Evolutionary conservation across 2,113 vertebrate species (phyloP), one percentile per base, ranked within the genome.

Genomic region (Lucifuga dentata): DNA sequence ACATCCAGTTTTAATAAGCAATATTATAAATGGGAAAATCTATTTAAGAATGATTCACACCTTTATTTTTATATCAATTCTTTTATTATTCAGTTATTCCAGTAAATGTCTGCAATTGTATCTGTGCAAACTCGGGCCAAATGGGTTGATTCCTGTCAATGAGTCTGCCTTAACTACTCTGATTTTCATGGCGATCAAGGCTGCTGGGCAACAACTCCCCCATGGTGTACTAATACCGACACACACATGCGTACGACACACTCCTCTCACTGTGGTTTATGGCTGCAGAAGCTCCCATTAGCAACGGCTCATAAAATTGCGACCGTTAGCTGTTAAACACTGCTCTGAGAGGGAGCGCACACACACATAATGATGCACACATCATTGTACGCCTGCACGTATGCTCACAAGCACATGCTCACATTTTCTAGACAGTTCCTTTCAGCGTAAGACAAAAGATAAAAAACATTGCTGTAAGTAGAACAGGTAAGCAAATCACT

Each of bases 241-340:
- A 35, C 32, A 38, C 61, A 19, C 23, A 48, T 33, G 44, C 66
- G 7, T 5, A 48, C 74, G 59, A 66, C 75, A 38, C 60, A 39
- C 46, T 78, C 26, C 29, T 63, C 6, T 17, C 69, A 45, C 16
- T 67, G 68, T 72, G 79, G 39, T 89, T 89, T 89, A 90, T 83
- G 75, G 61, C 71, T 60, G 76, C 78, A 68, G 82, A 83, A 75
- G 83, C 78, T 76, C 78, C 72, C 80, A 88, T 92, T 91, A 89
- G 81, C 62, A 46, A 80, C 70, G 43, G 83, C 78, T 90, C 91
- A 89, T 91, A 85, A 90, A 90, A 64, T 65, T 58, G 63, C 58
- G 17, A 73, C 62, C 74, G 59, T 67, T 32, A 48, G 60, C 71
- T 86, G 83, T 89, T 85, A 85, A 90, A 81, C 84, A 86, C 72